Evolutionary conservation across 1,140 invertebrate genomes (phyloP).

Genomic region (Rhynchophorus ferrugineus): DNA sequence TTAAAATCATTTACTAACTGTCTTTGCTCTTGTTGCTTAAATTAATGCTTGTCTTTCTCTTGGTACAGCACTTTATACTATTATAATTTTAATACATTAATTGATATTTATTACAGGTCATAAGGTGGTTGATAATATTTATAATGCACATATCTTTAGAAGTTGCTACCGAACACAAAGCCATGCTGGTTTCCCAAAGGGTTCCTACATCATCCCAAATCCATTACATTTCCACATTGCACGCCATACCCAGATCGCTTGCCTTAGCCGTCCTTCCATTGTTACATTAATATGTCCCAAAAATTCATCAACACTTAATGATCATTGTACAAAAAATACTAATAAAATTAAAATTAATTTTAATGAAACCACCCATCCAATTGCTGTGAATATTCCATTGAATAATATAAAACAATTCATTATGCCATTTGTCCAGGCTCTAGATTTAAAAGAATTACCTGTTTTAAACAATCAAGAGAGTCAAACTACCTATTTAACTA

Average conservation of each 20-base stretch:
- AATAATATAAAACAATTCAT: conserved; percentile 33
- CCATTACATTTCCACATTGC: conserved; percentile 38
- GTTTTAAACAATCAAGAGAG: conserved; percentile 17
- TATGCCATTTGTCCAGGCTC: conserved; percentile 33
- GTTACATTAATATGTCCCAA: conserved; percentile 19
- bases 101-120: conserved; percentile 16
- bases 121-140: conserved; percentile 2
- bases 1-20: too few relatives aligned
- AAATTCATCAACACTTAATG: conserved; percentile 12
- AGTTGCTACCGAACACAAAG: conserved; percentile 33
- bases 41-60: too few relatives aligned
- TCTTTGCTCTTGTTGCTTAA: too few relatives aligned
- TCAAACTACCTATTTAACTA: conserved; percentile 32
- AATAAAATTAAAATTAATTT: conserved; percentile 29
- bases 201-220: conserved; percentile 37
- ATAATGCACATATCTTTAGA: conserved; percentile 3
- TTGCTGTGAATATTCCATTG: conserved; percentile 32
- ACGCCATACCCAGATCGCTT: conserved; percentile 21
- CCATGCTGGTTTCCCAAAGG: conserved; percentile 36
- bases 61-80: too few relatives aligned
- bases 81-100: too few relatives aligned
- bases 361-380: conserved; percentile 22
- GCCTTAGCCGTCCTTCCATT: conserved; percentile 24
- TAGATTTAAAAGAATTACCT: conserved; percentile 28
- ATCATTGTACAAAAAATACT: conserved; percentile 3